Evolutionary conservation across 2,113 vertebrate genomes (phyloP).

Genomic region (Tympanuchus pallidicinctus): DNA sequence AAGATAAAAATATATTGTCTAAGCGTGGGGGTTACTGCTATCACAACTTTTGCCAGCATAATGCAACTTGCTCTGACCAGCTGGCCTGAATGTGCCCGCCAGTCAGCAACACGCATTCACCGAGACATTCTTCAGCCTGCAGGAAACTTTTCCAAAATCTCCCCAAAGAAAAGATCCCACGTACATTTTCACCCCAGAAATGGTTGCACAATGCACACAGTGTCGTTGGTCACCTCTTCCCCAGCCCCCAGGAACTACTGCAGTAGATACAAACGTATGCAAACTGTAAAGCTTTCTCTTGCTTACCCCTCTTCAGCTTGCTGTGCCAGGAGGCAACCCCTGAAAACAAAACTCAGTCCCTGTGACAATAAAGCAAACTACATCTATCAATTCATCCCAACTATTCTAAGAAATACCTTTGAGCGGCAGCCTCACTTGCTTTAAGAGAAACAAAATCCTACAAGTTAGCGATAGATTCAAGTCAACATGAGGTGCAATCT

Average conservation of each 20-base stretch:
- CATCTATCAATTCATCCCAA: accelerated
- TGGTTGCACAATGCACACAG: neutral
- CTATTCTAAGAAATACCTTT: neutral
- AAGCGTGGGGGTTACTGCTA: neutral
- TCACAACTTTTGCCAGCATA: neutral
- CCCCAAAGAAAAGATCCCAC: neutral
- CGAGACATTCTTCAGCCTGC: neutral
- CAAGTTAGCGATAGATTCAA: neutral
- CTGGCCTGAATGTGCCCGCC: neutral
- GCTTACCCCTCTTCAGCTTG: neutral
- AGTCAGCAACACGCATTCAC: neutral
- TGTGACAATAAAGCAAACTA: neutral
- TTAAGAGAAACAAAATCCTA: neutral
- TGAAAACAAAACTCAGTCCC: neutral
- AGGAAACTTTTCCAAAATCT: neutral
- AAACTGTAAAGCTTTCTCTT: neutral
- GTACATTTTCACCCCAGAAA: neutral
- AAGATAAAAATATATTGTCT: neutral
- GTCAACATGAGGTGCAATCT: neutral
- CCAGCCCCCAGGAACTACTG: neutral
- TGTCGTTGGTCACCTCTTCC: neutral
- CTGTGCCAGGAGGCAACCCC: conserved; percentile 9
- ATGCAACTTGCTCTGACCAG: neutral
- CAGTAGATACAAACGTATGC: neutral
- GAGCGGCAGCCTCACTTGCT: neutral